Evolutionary conservation across 2,797 vertebrate genomes (phyloP), one percentile per base, ranked within the genome.

Genomic region (Labroides dimidiatus): DNA sequence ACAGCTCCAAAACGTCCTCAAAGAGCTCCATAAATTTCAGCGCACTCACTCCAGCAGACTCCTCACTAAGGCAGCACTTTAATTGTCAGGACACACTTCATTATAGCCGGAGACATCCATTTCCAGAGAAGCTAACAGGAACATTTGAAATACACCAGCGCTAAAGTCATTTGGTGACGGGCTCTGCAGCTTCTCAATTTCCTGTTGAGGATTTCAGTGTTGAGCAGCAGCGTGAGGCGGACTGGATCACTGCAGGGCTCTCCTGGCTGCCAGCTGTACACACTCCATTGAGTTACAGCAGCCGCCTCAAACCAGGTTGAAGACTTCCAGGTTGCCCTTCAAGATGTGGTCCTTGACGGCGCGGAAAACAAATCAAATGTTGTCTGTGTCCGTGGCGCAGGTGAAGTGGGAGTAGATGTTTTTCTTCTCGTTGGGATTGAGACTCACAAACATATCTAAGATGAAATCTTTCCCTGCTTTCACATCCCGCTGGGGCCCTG

Each of bases 331-430:
- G 77, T 93, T 94, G 90, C 94, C 88, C 90, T 97, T 95, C 95
- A 98, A 90, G 85, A 98, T 96, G 4, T 94, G 95, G 90, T 98
- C 96, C 87, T 96, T 98, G 80, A 97, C 95, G 0, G 92, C 94
- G 10, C 93, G 88, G 16, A 98, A 97, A 83, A 97, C 93, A 17
- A 96, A 96, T 50, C 90, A 78, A 75, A 94, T 96, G 77, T 97
- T 97, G 90, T 97, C 92, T 1, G 96, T 97, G 87, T 97, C 95
- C 1, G 95, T 96, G 67, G 95, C 95, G 16, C 95, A 96, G 10
- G 95, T 96, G 90, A 97, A 96, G 87, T 96, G 95, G 47, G 94
- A 95, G 81, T 97, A 97, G 86, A 96, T 97, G 62, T 95, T 95
- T 92, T 97, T 98, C 80, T 97, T 95, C 9, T 90, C 92, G 88